These are phyloP conservation scores for Emydura subglobosa DNA, from an alignment of 2,113 vertebrate species.

Conservation along the genomic window DNA sequence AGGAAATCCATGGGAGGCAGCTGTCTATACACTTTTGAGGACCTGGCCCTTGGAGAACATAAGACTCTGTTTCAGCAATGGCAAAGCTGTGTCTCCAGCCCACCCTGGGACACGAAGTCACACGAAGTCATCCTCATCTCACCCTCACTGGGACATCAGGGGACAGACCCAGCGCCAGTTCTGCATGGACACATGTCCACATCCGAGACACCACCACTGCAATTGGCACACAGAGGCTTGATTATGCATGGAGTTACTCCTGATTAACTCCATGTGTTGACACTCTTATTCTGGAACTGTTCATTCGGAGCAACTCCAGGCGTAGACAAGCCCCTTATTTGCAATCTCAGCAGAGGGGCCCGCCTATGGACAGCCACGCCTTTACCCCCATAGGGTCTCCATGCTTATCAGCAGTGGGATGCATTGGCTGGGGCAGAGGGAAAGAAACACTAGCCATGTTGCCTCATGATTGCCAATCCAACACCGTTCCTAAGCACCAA, in stretches of 20 bases:
- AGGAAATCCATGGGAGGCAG: background rate
- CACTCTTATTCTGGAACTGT: background rate
- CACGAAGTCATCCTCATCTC: background rate
- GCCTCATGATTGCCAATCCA: background rate
- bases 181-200: background rate
- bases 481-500: background rate
- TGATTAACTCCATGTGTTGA: background rate
- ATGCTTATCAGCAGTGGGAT: background rate
- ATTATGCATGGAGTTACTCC: background rate
- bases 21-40: background rate
- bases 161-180: background rate
- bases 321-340: background rate
- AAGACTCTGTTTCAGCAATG: background rate
- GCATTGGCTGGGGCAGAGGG: background rate
- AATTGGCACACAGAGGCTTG: background rate
- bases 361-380: background rate
- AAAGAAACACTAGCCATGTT: background rate
- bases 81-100: background rate
- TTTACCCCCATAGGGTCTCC: background rate
- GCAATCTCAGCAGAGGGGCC: background rate
- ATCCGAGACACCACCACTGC: background rate
- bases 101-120: background rate
- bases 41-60: background rate
- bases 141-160: background rate
- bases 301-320: background rate